A percentile compares a stretch with the other conserved stretches of the same genome.
These are phyloP conservation scores for Malaclemys terrapin DNA, from an alignment of 2,113 vertebrate species.

Conservation along the genomic window DNA sequence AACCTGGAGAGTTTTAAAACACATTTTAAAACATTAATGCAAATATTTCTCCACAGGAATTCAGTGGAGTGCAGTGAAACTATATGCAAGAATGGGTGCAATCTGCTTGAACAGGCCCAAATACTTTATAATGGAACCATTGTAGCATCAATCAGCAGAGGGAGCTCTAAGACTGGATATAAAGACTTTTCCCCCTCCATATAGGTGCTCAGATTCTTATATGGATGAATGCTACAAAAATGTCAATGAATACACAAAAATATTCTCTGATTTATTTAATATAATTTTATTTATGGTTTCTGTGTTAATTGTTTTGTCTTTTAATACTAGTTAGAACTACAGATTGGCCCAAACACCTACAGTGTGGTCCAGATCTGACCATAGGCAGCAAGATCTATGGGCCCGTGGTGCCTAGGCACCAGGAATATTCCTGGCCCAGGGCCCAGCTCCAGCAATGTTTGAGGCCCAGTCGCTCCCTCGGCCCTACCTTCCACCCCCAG, in stretches of 20 bases:
- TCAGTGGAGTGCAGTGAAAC: neutral
- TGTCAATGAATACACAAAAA: neutral
- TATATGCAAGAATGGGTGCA: neutral
- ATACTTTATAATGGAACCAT: neutral
- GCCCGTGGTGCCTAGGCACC: too few relatives aligned
- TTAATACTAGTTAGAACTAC: neutral
- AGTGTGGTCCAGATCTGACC: neutral
- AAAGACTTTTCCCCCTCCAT: neutral
- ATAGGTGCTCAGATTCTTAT: neutral
- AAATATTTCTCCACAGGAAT: accelerated
- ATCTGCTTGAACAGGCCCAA: neutral
- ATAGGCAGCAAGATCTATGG: too few relatives aligned
- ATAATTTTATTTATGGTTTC: neutral
- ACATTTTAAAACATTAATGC: neutral
- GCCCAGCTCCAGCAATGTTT: too few relatives aligned
- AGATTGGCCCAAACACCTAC: neutral
- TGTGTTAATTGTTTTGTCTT: neutral
- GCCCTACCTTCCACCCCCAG: too few relatives aligned
- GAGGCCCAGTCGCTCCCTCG: too few relatives aligned
- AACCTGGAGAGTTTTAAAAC: neutral
- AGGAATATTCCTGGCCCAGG: too few relatives aligned
- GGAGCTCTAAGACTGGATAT: neutral
- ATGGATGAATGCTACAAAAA: neutral
- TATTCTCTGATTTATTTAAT: neutral
- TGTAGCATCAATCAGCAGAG: neutral